These are phyloP conservation scores for crab-eating macaque (Macaca fascicularis) DNA, from an alignment of 2,113 vertebrate genomes.

Conservation along the genomic window DNA sequence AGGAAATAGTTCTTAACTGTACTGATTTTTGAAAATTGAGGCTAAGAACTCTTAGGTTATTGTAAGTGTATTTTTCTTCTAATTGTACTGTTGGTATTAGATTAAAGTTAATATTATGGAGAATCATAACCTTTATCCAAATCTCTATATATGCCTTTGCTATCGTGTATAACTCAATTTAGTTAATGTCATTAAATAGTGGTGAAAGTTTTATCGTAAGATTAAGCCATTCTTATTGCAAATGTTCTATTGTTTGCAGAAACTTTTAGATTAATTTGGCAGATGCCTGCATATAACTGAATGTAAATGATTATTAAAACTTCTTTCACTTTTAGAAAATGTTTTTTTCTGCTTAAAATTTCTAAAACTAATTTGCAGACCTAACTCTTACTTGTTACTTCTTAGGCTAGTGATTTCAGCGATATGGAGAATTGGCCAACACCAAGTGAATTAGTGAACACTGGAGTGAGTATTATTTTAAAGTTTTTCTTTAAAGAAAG, in stretches of 20 bases:
- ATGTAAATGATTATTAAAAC: conserved; percentile 2
- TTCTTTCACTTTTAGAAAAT: conserved; percentile 48
- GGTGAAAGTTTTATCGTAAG: neutral
- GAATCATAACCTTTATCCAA: neutral
- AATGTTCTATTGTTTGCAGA: neutral
- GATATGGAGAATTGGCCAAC: conserved; percentile 97
- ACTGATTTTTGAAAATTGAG: neutral
- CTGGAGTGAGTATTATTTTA: conserved; percentile 87
- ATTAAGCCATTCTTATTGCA: neutral
- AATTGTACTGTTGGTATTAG: neutral
- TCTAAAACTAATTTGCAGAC: conserved; percentile 31
- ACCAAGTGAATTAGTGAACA: conserved; percentile 93
- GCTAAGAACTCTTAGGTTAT: neutral
- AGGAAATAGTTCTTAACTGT: conserved; percentile 25
- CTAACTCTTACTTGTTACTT: conserved; percentile 62
- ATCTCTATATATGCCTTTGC: neutral
- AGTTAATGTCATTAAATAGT: neutral
- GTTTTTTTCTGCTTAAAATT: conserved; percentile 1
- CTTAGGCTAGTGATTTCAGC: conserved; percentile 92
- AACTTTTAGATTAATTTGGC: conserved; percentile 39
- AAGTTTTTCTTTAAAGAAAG: neutral
- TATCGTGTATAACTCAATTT: neutral
- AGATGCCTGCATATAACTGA: conserved; percentile 21
- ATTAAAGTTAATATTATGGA: conserved; percentile 24
- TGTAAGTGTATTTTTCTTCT: conserved; percentile 7